phyloP scores from a whole-genome alignment of 1,140 invertebrate genomes.

The Diorhabda sublineata region DNA sequence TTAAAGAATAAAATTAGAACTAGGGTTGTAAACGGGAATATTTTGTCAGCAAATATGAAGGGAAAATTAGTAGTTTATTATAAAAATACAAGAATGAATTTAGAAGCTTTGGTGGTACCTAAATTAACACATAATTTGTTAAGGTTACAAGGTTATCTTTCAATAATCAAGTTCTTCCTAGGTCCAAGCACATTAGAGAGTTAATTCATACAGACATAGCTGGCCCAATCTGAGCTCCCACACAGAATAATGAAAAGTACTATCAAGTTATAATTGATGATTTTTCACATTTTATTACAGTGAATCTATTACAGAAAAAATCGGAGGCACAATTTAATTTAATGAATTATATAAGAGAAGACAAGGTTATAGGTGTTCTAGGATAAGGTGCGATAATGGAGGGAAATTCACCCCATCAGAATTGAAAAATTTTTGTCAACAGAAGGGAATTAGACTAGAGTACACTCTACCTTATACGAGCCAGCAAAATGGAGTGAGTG shows the following conservation, averaged over 20 bases:
- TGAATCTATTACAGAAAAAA: not conserved
- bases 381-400: not conserved
- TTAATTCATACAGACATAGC: not conserved
- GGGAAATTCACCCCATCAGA: not conserved
- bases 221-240: not conserved
- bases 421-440: not conserved
- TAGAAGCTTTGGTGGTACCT: not conserved
- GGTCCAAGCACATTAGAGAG: not conserved
- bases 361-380: not conserved
- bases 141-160: too few relatives aligned
- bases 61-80: not conserved
- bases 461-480: constrained; percentile 39
- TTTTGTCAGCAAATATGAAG: not conserved
- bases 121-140: not conserved
- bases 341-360: constrained; percentile 1
- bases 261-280: constrained; percentile 8
- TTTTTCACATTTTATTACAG: not conserved
- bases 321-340: not conserved
- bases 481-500: constrained; percentile 31
- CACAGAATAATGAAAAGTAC: not conserved
- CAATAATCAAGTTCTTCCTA: too few relatives aligned
- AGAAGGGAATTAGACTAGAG: constrained; percentile 5
- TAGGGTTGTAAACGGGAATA: not conserved
- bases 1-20: not conserved
- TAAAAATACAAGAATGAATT: not conserved